Evolutionary conservation across 1,140 invertebrate genomes (phyloP), one percentile per base, ranked within the genome.

Genomic region (Magallana ariakensis): DNA sequence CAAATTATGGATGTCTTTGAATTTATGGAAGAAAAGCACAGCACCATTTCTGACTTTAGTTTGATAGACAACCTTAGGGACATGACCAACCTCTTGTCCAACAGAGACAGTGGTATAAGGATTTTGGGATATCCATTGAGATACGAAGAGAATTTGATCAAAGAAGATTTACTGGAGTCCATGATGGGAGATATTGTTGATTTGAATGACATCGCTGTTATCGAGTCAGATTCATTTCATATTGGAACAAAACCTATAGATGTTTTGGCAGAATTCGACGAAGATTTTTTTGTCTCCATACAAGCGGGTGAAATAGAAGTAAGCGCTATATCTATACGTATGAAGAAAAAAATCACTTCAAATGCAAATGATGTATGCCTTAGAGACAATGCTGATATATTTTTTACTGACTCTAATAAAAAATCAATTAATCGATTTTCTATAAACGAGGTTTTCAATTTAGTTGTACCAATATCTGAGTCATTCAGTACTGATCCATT

Each of bases 11-110:
- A n/a, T 9, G 19, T 19, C 8, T 0, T 62, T 5, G 16, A 62
- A 19, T 62, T 62, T 9, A 62, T 62, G 0, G 58, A 62, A 19
- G 58, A 62, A n/a, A 62, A 62, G 16, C 16, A 62, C 58, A 62
- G 58, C 4, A 62, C 58, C 1, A 62, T 62, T 13, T 62, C 58
- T 7, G 58, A 62, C 9, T 62, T 16, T 19, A 62, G 58, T 19
- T 62, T 62, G 58, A 62, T 62, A n/a, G 58, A 62, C 15, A 62
- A 62, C 58, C 58, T n/a, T 15, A 62, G 58, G 9, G 58, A 62
- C 16, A 0, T 62, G 58, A 62, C 58, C 16, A 62, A 62, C 16
- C 16, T 62, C 6, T 8, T 62, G 58, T 62, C 16, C 5, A 19
- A 62, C 16, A n/a, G 16, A 19, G 58, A 62, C 4, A 19, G 8